Conservation (phyloP, 2,113 vertebrate genomes). For the Sminthopsis crassicaudata region DNA sequence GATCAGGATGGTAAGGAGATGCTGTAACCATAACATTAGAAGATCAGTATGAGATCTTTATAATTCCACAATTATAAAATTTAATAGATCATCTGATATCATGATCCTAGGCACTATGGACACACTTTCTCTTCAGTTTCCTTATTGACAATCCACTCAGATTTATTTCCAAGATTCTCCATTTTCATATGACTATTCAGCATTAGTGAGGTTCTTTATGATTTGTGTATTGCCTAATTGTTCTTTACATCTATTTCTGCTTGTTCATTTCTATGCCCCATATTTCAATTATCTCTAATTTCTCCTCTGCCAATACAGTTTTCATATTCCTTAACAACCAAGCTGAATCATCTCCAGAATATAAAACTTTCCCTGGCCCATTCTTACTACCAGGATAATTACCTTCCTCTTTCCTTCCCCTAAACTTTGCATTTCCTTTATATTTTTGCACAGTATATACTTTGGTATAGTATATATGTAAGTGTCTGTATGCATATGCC, state of each 20-base stretch:
- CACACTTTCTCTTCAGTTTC: neutral
- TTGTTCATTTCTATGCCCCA: neutral
- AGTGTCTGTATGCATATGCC: no score
- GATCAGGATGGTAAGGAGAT: neutral
- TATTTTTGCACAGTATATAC: neutral
- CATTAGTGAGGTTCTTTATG: neutral
- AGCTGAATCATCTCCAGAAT: neutral
- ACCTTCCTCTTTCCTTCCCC: no score
- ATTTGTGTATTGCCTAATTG: neutral
- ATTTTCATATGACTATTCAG: neutral
- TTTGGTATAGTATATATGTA: neutral
- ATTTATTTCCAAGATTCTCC: neutral
- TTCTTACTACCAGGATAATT: neutral
- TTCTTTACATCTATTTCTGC: neutral
- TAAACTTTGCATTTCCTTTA: neutral
- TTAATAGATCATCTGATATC: slow-evolving; percentile 7
- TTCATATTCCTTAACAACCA: neutral
- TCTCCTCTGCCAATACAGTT: neutral
- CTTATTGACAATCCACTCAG: neutral
- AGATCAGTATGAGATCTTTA: neutral
- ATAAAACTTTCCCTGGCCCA: neutral
- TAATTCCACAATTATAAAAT: neutral
- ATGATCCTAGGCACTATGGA: neutral
- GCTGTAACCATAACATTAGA: neutral
- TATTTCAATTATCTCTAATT: neutral